Evolutionary conservation across 2,113 vertebrate genomes (phyloP), one percentile per base, ranked within the genome.

Genomic region (Synodontis membranacea): DNA sequence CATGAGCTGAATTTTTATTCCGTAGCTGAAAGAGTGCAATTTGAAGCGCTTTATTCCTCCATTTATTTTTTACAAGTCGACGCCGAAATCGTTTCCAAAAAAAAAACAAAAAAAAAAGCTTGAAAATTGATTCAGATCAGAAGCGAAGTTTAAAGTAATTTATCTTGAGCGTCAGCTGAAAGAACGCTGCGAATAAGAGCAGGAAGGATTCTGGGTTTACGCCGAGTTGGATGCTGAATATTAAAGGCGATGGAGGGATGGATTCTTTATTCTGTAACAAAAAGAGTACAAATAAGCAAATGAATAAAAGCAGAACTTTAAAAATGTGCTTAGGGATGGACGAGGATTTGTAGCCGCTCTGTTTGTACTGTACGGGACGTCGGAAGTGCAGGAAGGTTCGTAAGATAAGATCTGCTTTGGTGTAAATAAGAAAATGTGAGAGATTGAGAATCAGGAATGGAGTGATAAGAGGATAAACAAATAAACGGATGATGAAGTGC

Each of bases 1-100:
- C 44, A n/a, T 25, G 72, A 75, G 72, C 48, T 8, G 46, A 52
- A 34, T 78, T 54, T 79, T 56, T 79, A 79, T 79, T 21, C 75
- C 5, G n/a, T 19, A 11, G 15, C 48, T 28, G 42, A 74, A 74
- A 21, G 19, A 70, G 37, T 9, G 1, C 15, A 39, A 70, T 44
- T 15, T 44, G 9, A 4, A 31, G 6, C 4, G 7, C 28, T 78
- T 78, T 44, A 28, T 44, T 14, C 37, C 37, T 52, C 75, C 12
- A 1, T 78, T 76, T 17, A 31, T 52, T 50, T 50, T n/a, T 46
- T 52, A 5, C 7, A 28, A n/a, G 46, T 52, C 75, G 37, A 52
- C n/a, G 37, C 48, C 31, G 48, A 52, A 54, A 79, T 31, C 14
- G 5, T 50, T 39, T 17, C 3, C 1, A 12, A 25, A 74, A 64